These are phyloP conservation scores for Ooceraea biroi DNA, from an alignment of 1,140 invertebrate species.

Conservation along the genomic window DNA sequence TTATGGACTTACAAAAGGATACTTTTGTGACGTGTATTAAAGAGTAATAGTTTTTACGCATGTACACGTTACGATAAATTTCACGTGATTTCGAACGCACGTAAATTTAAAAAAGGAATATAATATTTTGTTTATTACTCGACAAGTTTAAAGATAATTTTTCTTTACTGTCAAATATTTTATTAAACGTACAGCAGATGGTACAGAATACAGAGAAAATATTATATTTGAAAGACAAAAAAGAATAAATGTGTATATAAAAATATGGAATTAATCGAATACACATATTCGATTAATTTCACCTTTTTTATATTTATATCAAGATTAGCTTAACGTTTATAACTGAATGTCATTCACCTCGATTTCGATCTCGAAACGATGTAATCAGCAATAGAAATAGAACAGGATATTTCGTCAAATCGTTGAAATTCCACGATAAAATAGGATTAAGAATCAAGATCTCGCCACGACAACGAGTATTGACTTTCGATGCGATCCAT, in stretches of 20 bases:
- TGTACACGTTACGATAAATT: background rate
- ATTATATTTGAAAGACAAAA: no score
- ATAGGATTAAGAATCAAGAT: constrained; percentile 58
- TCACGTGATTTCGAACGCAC: constrained; percentile 1
- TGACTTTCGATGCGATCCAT: constrained; percentile 38
- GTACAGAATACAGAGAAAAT: no score
- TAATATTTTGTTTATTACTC: constrained; percentile 4
- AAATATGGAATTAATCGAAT: no score
- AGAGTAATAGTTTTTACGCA: constrained; percentile 38
- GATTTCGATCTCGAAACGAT: constrained; percentile 6
- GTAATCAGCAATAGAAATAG: constrained; percentile 2
- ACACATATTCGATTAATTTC: no score
- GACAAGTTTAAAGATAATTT: background rate
- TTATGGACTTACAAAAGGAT: background rate
- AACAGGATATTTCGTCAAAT: constrained; percentile 24
- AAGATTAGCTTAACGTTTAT: background rate
- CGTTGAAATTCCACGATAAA: constrained; percentile 25
- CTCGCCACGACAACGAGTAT: constrained; percentile 33
- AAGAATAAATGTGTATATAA: no score
- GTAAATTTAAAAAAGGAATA: background rate
- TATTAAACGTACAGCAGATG: no score
- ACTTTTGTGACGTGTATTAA: constrained; percentile 14
- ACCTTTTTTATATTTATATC: background rate
- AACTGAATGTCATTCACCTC: background rate
- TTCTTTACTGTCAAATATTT: background rate